Base-by-base conservation (phyloP, 92 coral and sea anemone genomes). In the Palythoa grandis region DNA sequence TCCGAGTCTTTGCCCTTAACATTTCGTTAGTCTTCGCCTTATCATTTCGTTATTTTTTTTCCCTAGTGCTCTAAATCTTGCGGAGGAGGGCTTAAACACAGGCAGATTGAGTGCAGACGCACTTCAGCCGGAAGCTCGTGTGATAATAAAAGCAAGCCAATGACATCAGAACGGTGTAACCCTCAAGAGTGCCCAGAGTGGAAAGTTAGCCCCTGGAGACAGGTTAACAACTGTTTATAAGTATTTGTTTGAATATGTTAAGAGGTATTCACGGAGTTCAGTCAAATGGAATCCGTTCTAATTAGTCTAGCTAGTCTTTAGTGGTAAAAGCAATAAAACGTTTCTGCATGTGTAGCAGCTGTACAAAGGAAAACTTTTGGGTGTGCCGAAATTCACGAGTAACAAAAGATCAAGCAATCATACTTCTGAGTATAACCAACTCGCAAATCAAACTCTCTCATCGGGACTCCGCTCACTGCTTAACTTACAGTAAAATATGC, bases 41-140 rank as follows among this genome's bases (percentile, higher is more conserved):
- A 60, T 19, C 57, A 16, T 56, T 52, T 68, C 16, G 37, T 85
- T 61, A 19, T n/a, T 82, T 24, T 39, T 11, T 68, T 23, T 17
- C 77, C 52, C 68, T 67, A 94, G 95, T 95, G 98, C 72, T 94
- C 98, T 40, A 89, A 80, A 56, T 92, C 94, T 11, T 95, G 98
- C 47, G 98, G 95, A 35, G 77, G 83, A 23, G 98, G 98, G 69
- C 60, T 83, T 11, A 80, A 80, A 68, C 69, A 78, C 5, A 77
- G 96, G 71, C 74, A 89, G 43, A 89, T 89, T 25, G 22, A 82
- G 73, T 88, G 91, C 39, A 84, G 83, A 57, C 67, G 72, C 52
- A 20, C 77, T 67, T 40, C 67, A 17, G 29, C 69, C 11, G 85
- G 85, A 48, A 61, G 75, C 63, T 40, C 74, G 43, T 96, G 98